Base-by-base conservation (phyloP, 2,797 vertebrate species). In the Xenentodon cancila region DNA sequence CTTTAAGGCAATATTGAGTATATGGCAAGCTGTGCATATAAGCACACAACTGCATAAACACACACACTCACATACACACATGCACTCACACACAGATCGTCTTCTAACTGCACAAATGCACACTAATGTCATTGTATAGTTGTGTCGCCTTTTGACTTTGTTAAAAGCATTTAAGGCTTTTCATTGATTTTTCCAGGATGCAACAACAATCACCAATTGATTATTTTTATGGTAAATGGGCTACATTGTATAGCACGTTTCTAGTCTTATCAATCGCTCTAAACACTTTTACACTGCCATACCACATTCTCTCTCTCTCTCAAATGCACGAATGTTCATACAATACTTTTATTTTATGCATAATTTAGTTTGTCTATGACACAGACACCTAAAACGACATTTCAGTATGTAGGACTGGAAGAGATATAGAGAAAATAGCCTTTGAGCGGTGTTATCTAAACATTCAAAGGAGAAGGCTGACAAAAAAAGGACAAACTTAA, bases 1-100 rank as follows among this genome's bases (percentile, higher is more conserved):
- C 16, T n/a, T 55, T 53, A 60, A 77, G 20, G 40, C 54, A 48
- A 62, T 45, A 62, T 40, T 57, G n/a, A 46, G 48, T 75, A 83
- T 74, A 75, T 77, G 77, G 71, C 8, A 54, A 37, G n/a, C 34
- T 34, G 57, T 30, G 25, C 16, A 45, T 30, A 34, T 0, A 17
- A 5, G 11, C 34, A 13, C 9, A 37, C 13, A 40, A 40, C 37
- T 40, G 16, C 13, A 40, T 16, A 40, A 13, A 40, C 13, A 13
- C 12, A 13, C 37, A 70, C 20, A 48, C 64, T 34, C 17, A 30
- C 42, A 15, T 12, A 27, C 27, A 48, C 11, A 32, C 7, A 9
- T 43, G 68, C n/a, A 51, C 64, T 34, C 18, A 30, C 46, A 16
- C 15, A 27, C 27, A 49, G 25, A 20, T 40, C 18, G 42, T 64